Evolutionary conservation across 2,888 invertebrate species (phyloP).

Genomic region (Nomada fucata): DNA sequence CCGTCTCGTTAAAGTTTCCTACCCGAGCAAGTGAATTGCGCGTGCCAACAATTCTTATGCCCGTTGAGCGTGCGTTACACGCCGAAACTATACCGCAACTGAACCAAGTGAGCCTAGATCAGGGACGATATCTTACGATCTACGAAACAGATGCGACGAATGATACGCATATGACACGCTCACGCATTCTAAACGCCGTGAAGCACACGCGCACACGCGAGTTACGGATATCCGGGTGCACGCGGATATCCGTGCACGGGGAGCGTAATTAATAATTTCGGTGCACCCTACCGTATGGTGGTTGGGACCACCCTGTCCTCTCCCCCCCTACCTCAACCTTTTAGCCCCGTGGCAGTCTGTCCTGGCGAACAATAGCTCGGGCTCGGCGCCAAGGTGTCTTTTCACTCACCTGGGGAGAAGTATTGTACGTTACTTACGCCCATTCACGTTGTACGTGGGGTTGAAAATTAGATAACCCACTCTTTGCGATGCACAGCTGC

Average conservation of each 20-base stretch:
- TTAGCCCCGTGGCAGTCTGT: constrained; percentile 33
- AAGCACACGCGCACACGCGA: constrained; percentile 18
- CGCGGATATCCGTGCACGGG: constrained; percentile 65
- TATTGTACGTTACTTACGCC: constrained; percentile 49
- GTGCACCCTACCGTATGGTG: constrained; percentile 35
- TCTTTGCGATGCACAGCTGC: constrained; percentile 59
- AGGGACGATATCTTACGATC: constrained; percentile 24
- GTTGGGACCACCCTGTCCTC: constrained; percentile 33
- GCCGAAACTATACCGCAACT: background rate
- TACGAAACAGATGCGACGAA: constrained; percentile 29
- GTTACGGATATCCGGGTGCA: constrained; percentile 67
- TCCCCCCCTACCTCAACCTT: background rate
- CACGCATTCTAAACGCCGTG: constrained; percentile 41
- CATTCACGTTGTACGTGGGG: constrained; percentile 57
- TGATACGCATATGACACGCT: constrained; percentile 31
- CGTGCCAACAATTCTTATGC: background rate
- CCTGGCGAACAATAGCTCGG: constrained; percentile 38
- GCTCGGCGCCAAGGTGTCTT: constrained; percentile 53
- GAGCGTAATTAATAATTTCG: constrained; percentile 73
- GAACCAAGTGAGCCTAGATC: constrained; percentile 6
- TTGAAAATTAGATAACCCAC: constrained; percentile 64
- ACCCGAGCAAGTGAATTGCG: background rate
- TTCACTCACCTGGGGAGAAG: constrained; percentile 56
- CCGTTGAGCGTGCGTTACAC: background rate
- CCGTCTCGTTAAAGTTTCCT: background rate